phyloP scores from a whole-genome alignment of 2,797 vertebrate genomes.

The Sebastes cheni region DNA sequence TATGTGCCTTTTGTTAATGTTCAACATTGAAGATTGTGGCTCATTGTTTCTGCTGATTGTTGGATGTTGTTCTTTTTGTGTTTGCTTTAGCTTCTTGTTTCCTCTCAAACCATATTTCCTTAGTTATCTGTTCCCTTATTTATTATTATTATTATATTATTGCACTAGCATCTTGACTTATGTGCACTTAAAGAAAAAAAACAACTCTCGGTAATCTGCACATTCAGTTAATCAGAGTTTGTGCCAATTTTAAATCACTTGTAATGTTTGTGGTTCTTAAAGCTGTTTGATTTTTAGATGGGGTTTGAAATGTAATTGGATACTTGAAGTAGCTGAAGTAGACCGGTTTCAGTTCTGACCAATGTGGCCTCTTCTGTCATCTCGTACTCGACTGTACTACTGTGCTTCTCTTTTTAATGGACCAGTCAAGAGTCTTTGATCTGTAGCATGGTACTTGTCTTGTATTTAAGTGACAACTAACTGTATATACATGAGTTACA shows the following conservation, averaged over 20 bases:
- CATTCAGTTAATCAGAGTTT: conserved; percentile 54
- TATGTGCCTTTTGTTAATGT: conserved; percentile 47
- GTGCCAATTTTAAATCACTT: conserved; percentile 60
- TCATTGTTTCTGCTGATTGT: conserved; percentile 42
- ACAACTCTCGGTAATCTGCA: conserved; percentile 54
- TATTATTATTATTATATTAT: conserved; percentile 65
- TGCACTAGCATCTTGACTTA: conserved; percentile 71
- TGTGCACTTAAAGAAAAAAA: conserved; percentile 63
- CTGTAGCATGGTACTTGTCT: conserved; percentile 60
- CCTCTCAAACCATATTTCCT: conserved; percentile 16
- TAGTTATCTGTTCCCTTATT: conserved; percentile 48
- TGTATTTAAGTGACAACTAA: conserved; percentile 46
- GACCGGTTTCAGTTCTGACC: conserved; percentile 60
- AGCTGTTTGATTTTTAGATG: conserved; percentile 48
- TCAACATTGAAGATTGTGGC: conserved; percentile 38
- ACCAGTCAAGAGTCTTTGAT: conserved; percentile 49
- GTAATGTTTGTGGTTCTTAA: conserved; percentile 50
- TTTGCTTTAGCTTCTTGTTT: conserved; percentile 47
- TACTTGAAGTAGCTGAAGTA: conserved; percentile 61
- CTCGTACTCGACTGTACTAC: conserved; percentile 62
- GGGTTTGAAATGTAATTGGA: conserved; percentile 60
- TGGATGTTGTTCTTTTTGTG: conserved; percentile 38
- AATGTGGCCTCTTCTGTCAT: conserved; percentile 67
- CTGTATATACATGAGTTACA: conserved; percentile 43
- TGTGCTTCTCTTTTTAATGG: conserved; percentile 61